phyloP scores from a whole-genome alignment of 2,888 invertebrate genomes.

The Caenorhabditis becei region DNA sequence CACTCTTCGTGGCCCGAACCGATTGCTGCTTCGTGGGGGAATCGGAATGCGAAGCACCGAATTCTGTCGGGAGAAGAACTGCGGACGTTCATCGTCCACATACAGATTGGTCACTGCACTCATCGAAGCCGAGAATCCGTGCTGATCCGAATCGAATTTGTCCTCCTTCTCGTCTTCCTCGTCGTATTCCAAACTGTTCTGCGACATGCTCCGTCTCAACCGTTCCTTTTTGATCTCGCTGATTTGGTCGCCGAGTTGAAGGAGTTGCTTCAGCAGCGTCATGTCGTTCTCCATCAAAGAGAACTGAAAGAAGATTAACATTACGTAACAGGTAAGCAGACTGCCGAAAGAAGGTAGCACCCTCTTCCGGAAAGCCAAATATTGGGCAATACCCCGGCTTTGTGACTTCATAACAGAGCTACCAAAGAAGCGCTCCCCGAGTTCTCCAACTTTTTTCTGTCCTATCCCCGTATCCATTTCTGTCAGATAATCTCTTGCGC shows the following conservation, averaged over 20 bases:
- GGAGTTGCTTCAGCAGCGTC: conserved; percentile 78
- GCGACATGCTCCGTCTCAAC: conserved; percentile 62
- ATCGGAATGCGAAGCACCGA: conserved; percentile 81
- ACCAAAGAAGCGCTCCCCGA: background rate
- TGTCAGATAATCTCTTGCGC: conserved; percentile 9
- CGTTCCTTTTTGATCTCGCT: conserved; percentile 69
- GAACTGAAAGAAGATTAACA: conserved; percentile 70
- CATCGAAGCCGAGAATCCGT: conserved; percentile 73
- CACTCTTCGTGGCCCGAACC: conserved; percentile 72
- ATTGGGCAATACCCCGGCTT: conserved; percentile 23
- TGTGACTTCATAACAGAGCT: conserved; percentile 29
- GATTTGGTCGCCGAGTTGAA: conserved; percentile 77
- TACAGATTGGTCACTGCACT: conserved; percentile 77
- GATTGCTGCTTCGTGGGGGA: conserved; percentile 77
- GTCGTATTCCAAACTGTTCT: conserved; percentile 65
- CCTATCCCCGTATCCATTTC: background rate
- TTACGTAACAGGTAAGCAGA: conserved; percentile 7
- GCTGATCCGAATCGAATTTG: conserved; percentile 52
- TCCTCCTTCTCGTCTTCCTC: conserved; percentile 68
- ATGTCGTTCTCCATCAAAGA: conserved; percentile 81
- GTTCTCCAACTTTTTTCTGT: background rate
- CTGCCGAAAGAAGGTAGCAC: conserved; percentile 18
- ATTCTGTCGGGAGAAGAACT: conserved; percentile 81
- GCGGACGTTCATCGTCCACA: conserved; percentile 74
- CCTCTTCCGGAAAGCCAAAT: conserved; percentile 13